Evolutionary conservation across 2,888 invertebrate genomes (phyloP), one percentile per base, ranked within the genome.

Genomic region (Caenorhabditis sp.): DNA sequence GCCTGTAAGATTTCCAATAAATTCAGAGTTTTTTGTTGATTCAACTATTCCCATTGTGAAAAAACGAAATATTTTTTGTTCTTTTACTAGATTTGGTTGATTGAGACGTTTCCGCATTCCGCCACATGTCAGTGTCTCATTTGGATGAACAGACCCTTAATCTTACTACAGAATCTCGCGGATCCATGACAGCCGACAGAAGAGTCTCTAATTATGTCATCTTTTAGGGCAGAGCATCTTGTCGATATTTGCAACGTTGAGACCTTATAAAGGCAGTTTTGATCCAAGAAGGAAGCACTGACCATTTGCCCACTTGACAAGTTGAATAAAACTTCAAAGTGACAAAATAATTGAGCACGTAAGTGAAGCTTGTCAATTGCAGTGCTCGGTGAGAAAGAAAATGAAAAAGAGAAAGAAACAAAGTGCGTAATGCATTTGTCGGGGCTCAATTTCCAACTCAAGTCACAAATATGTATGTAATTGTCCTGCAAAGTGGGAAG

Each of bases 291-390:
- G 56, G 44, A 72, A 50, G 72, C 55, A 56, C 50, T 32, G 64
- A 18, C 53, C 28, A 61, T 11, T 40, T 35, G 65, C 15, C 11
- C 67, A 76, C 76, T 76, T 76, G 76, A 76, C 76, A 76, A 76
- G 76, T 76, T 76, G 65, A 60, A 76, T 77, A 64, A 77, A 69
- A 77, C 77, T 77, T 69, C 62, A 56, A 64, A 64, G 55, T 77
- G 69, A 77, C 77, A 69, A 77, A 68, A 77, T 77, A 77, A 69
- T 77, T 77, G 77, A 69, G 51, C 60, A 28, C 65, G 53, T 71
- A 50, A 50, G 50, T 32, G 51, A 51, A 64, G 35, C 37, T 53
- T 67, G 76, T 76, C 76, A 76, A 67, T 60, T 50, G 74, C 74
- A 74, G 32, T 9, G 32, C 32, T 11, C 35, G 47, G 62, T 47